phyloP scores from a whole-genome alignment of 2,888 invertebrate genomes.

The Hemistola chrysoprasaria region DNA sequence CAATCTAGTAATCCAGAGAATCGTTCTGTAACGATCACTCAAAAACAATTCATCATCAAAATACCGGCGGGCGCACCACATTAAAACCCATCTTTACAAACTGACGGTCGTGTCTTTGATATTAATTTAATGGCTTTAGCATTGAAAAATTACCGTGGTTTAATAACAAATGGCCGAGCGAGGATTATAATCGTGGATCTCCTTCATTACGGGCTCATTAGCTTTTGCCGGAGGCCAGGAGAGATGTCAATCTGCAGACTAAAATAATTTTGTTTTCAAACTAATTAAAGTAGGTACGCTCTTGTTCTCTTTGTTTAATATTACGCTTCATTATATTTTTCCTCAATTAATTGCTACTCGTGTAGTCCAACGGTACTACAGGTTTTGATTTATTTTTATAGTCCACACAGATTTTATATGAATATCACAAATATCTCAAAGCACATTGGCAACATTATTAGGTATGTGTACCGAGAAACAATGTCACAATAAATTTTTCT shows the following conservation, averaged over 20 bases:
- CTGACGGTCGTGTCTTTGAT: constrained; percentile 44
- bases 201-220: constrained; percentile 65
- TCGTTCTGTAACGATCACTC: constrained; percentile 20
- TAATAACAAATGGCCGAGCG: constrained; percentile 49
- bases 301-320: constrained; percentile 36
- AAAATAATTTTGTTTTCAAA: constrained; percentile 64
- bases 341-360: constrained; percentile 55
- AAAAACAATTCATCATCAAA: constrained; percentile 28
- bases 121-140: constrained; percentile 52
- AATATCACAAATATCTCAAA: too few relatives aligned
- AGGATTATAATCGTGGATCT: constrained; percentile 54
- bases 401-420: too few relatives aligned
- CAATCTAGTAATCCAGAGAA: too few relatives aligned
- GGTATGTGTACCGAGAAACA: too few relatives aligned
- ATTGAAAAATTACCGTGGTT: constrained; percentile 37
- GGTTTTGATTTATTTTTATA: too few relatives aligned
- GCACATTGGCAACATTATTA: too few relatives aligned
- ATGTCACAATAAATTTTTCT: too few relatives aligned
- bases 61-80: constrained; percentile 20
- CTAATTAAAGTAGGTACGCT: constrained; percentile 58
- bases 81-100: constrained; percentile 36
- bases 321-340: constrained; percentile 41
- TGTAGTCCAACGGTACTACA: too few relatives aligned
- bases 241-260: constrained; percentile 47
- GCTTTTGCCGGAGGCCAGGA: constrained; percentile 47